Evolutionary conservation across 2,797 vertebrate species (phyloP), one percentile per base, ranked within the genome.

Genomic region (Acanthornis magna): DNA sequence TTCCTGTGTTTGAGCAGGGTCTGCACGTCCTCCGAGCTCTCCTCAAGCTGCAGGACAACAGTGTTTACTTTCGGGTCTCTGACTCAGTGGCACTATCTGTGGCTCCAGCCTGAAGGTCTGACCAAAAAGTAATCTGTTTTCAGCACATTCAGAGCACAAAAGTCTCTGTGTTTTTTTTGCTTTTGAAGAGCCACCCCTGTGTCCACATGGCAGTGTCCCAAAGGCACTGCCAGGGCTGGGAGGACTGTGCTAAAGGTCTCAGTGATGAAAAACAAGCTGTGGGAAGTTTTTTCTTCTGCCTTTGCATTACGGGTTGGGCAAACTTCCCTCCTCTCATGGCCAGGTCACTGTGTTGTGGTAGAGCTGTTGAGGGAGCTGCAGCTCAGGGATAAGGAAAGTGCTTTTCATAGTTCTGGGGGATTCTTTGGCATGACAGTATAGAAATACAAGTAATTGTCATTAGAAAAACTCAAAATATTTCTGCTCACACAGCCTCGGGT

Each of bases 1-100:
- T 96, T 87, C 83, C 88, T 70, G 40, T 62, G 71, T 86, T 90
- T 91, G 83, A 88, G 72, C 68, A 62, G 68, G 32, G 65, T 68
- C 89, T 67, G 68, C 63, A 51, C 58, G 82, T 92, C 89, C 72
- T 73, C 72, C 4, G 36, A 47, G 89, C 79, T 80, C 66, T 34
- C n/a, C 53, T 36, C 11, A 11, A 47, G 77, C 71, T 90, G 47
- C 74, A 82, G 83, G 78, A 87, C 25, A 1, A 45, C 3, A 2
- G 2, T 91, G 73, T 84, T 94, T 88, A 66, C 79, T 86, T 62
- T 3, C 54, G 40, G 66, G 51, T 67, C 63, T 47, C 82, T 55
- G 43, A 57, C n/a, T 83, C 26, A 4, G 2, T 7, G 30, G 29
- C 55, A 38, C 48, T 71, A 27, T n/a, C 48, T 27, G 30, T 40